Evolutionary conservation across 2,888 invertebrate genomes (phyloP), one percentile per base, ranked within the genome.

Genomic region (Agrochola lychnidis): DNA sequence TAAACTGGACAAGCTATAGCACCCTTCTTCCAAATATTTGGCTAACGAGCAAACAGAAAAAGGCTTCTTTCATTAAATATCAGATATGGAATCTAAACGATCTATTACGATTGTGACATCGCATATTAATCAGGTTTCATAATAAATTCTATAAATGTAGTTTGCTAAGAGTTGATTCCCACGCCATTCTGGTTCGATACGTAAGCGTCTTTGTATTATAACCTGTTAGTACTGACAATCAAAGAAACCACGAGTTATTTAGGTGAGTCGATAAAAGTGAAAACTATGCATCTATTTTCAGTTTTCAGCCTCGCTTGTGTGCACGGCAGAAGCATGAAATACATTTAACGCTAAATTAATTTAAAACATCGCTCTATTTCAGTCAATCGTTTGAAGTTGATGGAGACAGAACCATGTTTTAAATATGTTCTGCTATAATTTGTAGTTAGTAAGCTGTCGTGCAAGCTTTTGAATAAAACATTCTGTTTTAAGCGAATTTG

Each of bases 71-170:
- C 19, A 80, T 76, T 68, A 68, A 68, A 42, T 53, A 53, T 42
- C 61, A 70, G 53, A 70, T 48, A 57, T 67, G n/a, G 45, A 75
- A 82, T 77, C 70, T 74, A 76, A 79, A 67, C 70, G 45, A 25
- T 69, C 53, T 64, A 76, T 80, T 79, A 81, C 63, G 66, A 67
- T 57, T 73, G 63, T 73, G 81, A 73, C 78, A 78, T 81, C 61
- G 73, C 76, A 68, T 64, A 78, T 76, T 81, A 85, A 85, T 85
- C 77, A 81, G 76, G 73, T 85, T 85, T 79, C 76, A 70, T 85
- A 79, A 78, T 75, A 53, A 75, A 67, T 68, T 45, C 51, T 78
- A 67, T 66, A 76, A 76, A 70, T 57, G 63, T 53, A 61, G 70
- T 85, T 77, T 80, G 53, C 62, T 71, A 62, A 69, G 64, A 70